Percentiles rank a stretch among this genome's conserved stretches.
phyloP scores from a whole-genome alignment of 2,113 vertebrate genomes.

The Pomatorhinus ruficollis region DNA sequence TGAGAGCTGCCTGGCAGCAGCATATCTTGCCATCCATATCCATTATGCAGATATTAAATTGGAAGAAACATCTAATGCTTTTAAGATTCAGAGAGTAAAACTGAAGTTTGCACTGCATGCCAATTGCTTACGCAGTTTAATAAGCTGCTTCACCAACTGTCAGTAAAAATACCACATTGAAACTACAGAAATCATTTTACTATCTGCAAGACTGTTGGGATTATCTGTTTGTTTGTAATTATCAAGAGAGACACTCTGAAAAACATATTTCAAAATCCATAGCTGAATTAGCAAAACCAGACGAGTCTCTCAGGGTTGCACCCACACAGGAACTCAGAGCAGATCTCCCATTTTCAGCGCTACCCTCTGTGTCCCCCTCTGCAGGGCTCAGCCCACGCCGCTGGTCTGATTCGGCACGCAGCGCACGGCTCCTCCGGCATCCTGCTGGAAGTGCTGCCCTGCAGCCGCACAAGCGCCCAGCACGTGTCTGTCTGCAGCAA shows the following conservation, averaged over 20 bases:
- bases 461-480: background rate
- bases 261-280: background rate
- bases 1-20: background rate
- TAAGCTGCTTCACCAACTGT: constrained; percentile 16
- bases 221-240: background rate
- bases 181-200: background rate
- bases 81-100: constrained; percentile 50
- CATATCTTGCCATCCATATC: background rate
- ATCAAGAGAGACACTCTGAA: background rate
- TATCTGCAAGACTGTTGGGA: background rate
- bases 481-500: background rate
- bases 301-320: background rate
- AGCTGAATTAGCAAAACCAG: background rate
- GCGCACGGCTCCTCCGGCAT: fast-evolving
- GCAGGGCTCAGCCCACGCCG: fast-evolving
- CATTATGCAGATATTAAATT: constrained; percentile 39
- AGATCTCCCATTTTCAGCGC: background rate
- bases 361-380: background rate
- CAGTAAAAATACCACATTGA: background rate
- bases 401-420: fast-evolving
- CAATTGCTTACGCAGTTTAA: constrained; percentile 1
- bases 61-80: constrained; percentile 46
- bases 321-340: background rate
- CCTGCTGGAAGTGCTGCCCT: background rate
- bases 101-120: background rate